Percentiles rank a stretch among this genome's conserved stretches.
These are phyloP conservation scores for Oceanodroma tethys DNA, from an alignment of 2,113 vertebrate species.

Conservation along the genomic window DNA sequence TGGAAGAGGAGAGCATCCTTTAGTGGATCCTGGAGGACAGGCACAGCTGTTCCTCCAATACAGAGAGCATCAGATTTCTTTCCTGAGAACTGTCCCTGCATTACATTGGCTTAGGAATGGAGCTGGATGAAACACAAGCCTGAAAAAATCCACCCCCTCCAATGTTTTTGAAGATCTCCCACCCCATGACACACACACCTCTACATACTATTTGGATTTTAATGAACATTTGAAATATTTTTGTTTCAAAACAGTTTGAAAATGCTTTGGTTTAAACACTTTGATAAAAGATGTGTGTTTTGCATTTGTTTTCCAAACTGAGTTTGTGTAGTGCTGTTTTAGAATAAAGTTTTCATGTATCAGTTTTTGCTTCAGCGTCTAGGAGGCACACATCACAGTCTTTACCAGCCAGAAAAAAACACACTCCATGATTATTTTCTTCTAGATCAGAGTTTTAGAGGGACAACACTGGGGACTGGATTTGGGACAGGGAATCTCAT, in stretches of 20 bases:
- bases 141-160: neutral
- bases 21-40: neutral
- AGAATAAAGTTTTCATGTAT: neutral
- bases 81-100: neutral
- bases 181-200: rapidly evolving
- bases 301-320: neutral
- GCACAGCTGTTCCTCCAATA: neutral
- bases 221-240: neutral
- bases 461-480: neutral
- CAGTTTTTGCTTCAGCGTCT: neutral
- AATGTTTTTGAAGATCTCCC: neutral
- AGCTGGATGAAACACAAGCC: neutral
- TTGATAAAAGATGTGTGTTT: neutral
- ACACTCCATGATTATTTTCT: neutral
- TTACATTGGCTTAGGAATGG: neutral
- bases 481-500: neutral
- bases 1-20: neutral
- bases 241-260: neutral
- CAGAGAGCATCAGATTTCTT: neutral
- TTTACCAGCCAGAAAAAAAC: neutral
- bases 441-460: neutral
- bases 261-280: neutral
- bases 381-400: neutral
- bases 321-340: neutral
- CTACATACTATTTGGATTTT: neutral